phyloP scores from a whole-genome alignment of 2,797 vertebrate species.

The Astyanax mexicanus region DNA sequence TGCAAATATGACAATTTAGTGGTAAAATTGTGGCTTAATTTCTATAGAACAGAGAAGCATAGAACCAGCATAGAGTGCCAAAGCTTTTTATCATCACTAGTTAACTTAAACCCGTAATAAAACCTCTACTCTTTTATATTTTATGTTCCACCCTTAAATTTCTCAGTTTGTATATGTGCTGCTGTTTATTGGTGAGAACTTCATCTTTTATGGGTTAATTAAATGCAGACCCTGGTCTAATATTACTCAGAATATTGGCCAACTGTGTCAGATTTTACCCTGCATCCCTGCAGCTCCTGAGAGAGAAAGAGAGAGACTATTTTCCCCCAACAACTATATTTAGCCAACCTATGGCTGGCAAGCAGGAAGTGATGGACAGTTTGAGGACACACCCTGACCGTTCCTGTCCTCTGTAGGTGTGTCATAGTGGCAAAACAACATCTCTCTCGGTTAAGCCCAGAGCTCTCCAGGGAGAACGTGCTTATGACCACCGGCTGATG shows the following conservation, averaged over 20 bases:
- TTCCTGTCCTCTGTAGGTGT: slow-evolving; percentile 57
- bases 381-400: slow-evolving; percentile 66
- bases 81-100: no score
- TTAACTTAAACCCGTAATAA: no score
- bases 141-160: no score
- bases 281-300: slow-evolving; percentile 45
- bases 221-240: no score
- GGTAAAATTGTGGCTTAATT: no score
- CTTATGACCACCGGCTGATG: slow-evolving; percentile 37
- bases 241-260: neutral
- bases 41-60: no score
- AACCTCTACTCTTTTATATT: no score
- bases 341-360: slow-evolving; percentile 58
- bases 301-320: slow-evolving; percentile 40
- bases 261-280: slow-evolving; percentile 34
- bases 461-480: slow-evolving; percentile 40
- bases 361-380: slow-evolving; percentile 68
- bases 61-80: no score
- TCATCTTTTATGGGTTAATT: neutral
- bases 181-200: no score
- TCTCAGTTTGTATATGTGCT: no score
- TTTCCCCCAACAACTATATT: slow-evolving; percentile 63
- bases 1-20: no score
- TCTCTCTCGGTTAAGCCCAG: slow-evolving; percentile 8
- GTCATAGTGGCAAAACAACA: slow-evolving; percentile 46